Conservation (phyloP, 1,140 invertebrate species). For the Papilio dardanus region DNA sequence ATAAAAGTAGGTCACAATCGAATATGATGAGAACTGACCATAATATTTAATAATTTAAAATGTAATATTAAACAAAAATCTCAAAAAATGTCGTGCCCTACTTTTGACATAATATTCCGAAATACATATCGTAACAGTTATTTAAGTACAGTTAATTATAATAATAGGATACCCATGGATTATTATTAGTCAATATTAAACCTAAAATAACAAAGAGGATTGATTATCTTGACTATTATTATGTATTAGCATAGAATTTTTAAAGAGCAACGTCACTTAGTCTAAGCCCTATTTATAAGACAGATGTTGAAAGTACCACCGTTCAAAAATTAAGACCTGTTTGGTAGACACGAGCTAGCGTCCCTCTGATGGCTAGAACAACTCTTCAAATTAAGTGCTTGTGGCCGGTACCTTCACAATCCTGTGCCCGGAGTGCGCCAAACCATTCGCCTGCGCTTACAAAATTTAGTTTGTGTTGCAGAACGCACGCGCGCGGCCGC, state of each 20-base stretch:
- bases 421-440: constrained; percentile 53
- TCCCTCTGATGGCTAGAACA: constrained; percentile 48
- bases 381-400: constrained; percentile 57
- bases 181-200: too few relatives aligned
- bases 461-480: constrained; percentile 77
- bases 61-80: not conserved
- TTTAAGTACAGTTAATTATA: not conserved
- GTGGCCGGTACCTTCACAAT: constrained; percentile 71
- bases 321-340: constrained; percentile 42
- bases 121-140: not conserved
- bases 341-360: constrained; percentile 39
- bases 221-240: not conserved
- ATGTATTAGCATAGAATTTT: not conserved
- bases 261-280: constrained; percentile 28
- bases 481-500: constrained; percentile 75
- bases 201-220: not conserved
- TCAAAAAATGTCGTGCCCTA: not conserved
- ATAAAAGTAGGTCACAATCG: not conserved
- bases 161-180: not conserved
- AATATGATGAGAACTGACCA: not conserved
- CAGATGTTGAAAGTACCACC: constrained; percentile 37
- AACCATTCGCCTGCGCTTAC: constrained; percentile 73
- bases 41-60: not conserved
- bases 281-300: constrained; percentile 30
- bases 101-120: not conserved